Evolutionary conservation across 2,797 vertebrate genomes (phyloP).

Genomic region (Tragelaphus eurycerus): DNA sequence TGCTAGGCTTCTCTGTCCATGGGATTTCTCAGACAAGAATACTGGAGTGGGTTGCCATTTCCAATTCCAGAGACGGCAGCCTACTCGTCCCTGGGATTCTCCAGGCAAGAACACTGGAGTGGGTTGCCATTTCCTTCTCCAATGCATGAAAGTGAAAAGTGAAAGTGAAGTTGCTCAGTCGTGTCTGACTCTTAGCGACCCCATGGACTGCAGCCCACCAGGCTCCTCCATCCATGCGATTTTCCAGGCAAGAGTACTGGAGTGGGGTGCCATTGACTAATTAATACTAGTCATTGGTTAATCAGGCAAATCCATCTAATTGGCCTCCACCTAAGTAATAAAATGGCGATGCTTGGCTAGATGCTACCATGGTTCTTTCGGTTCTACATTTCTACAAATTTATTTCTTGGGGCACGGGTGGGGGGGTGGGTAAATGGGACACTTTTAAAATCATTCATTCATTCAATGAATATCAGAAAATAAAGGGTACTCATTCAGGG

Average conservation of each 20-base stretch:
- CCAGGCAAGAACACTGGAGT: too few relatives aligned
- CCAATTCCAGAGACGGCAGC: not conserved
- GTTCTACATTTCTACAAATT: not conserved
- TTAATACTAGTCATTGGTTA: not conserved
- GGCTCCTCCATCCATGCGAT: too few relatives aligned
- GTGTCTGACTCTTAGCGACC: too few relatives aligned
- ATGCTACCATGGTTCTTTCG: not conserved
- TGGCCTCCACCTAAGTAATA: not conserved
- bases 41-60: not conserved
- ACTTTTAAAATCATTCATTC: not conserved
- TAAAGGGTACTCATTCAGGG: not conserved
- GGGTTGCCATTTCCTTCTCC: too few relatives aligned
- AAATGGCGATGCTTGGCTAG: not conserved
- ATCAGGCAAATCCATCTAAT: slow-evolving; percentile 16
- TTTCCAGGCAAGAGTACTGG: too few relatives aligned
- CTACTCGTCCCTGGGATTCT: too few relatives aligned
- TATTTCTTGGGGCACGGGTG: not conserved
- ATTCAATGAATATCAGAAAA: not conserved
- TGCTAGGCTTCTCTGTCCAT: not conserved
- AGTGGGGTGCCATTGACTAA: not conserved
- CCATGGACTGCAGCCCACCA: too few relatives aligned
- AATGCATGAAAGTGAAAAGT: too few relatives aligned
- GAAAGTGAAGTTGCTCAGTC: too few relatives aligned
- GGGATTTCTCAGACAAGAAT: not conserved
- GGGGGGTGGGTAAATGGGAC: not conserved